A percentile compares a stretch with the other conserved stretches of the same genome.
Evolutionary conservation across 2,888 invertebrate genomes (phyloP).

Genomic region (Odontomyia ornata): DNA sequence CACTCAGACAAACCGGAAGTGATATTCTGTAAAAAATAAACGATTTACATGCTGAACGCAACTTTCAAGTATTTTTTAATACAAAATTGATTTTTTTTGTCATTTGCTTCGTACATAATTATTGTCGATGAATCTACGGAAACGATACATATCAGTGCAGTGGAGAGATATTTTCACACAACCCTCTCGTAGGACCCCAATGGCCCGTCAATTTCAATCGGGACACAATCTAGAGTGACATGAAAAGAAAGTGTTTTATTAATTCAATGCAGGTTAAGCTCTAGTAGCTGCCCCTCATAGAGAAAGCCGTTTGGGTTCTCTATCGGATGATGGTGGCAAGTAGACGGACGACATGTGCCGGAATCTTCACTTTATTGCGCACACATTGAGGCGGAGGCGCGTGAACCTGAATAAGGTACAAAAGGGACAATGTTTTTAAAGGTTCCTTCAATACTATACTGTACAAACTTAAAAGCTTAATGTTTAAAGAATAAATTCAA

Average conservation of each 20-base stretch:
- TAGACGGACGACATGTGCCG: constrained; percentile 27
- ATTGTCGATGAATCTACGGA: constrained; percentile 6
- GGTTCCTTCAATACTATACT: constrained; percentile 26
- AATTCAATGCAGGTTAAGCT: constrained; percentile 21
- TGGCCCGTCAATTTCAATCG: background rate
- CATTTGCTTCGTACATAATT: constrained; percentile 9
- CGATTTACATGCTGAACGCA: constrained; percentile 25
- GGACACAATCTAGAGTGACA: constrained; percentile 34
- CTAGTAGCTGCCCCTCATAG: constrained; percentile 29
- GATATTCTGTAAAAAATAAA: constrained; percentile 38
- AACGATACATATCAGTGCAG: constrained; percentile 1
- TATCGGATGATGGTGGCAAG: constrained; percentile 19
- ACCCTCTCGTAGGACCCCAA: background rate
- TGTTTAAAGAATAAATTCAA: constrained; percentile 21
- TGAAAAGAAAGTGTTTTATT: constrained; percentile 29
- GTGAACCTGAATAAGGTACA: constrained; percentile 37
- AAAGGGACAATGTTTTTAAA: constrained; percentile 39
- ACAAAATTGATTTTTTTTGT: background rate
- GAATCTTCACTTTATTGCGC: constrained; percentile 27
- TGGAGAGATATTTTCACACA: background rate
- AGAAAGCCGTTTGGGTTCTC: constrained; percentile 18
- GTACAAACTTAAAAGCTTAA: constrained; percentile 29
- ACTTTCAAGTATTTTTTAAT: constrained; percentile 16
- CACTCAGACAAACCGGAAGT: constrained; percentile 13
- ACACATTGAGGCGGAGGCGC: constrained; percentile 4